These are phyloP conservation scores for Agrilus biguttatus DNA, from an alignment of 2,888 invertebrate genomes.

Conservation along the genomic window DNA sequence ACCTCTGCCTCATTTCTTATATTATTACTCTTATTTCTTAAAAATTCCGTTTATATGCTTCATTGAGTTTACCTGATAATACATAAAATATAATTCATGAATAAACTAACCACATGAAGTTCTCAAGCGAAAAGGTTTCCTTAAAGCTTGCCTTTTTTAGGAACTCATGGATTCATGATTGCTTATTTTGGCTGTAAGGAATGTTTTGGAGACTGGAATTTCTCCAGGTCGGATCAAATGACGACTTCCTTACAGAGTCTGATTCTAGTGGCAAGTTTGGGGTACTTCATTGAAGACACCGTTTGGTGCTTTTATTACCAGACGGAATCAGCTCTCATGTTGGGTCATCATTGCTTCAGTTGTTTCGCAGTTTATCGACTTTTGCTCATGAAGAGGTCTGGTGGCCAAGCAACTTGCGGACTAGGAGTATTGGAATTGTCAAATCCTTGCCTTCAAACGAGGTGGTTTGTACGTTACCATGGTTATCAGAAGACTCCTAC, in stretches of 20 bases:
- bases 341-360: constrained; percentile 39
- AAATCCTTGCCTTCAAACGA: constrained; percentile 44
- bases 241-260: constrained; percentile 19
- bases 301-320: constrained; percentile 41
- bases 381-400: constrained; percentile 33
- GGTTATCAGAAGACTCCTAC: constrained; percentile 34
- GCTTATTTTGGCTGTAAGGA: constrained; percentile 21
- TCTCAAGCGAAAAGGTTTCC: too few species aligned
- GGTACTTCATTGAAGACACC: constrained; percentile 48
- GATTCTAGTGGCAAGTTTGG: constrained; percentile 42
- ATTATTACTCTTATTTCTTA: too few species aligned
- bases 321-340: constrained; percentile 36
- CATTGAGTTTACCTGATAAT: too few species aligned
- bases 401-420: constrained; percentile 39
- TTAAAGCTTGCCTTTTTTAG: neutral
- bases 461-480: constrained; percentile 44
- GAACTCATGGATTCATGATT: constrained; percentile 20
- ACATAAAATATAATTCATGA: too few species aligned
- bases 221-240: constrained; percentile 19
- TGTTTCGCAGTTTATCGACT: constrained; percentile 36
- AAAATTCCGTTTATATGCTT: too few species aligned
- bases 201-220: constrained; percentile 23
- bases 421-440: constrained; percentile 44
- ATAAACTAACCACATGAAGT: too few species aligned
- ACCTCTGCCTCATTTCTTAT: too few species aligned